These are phyloP conservation scores for Chaenodraco wilsoni DNA, from an alignment of 2,797 vertebrate species.

Conservation along the genomic window DNA sequence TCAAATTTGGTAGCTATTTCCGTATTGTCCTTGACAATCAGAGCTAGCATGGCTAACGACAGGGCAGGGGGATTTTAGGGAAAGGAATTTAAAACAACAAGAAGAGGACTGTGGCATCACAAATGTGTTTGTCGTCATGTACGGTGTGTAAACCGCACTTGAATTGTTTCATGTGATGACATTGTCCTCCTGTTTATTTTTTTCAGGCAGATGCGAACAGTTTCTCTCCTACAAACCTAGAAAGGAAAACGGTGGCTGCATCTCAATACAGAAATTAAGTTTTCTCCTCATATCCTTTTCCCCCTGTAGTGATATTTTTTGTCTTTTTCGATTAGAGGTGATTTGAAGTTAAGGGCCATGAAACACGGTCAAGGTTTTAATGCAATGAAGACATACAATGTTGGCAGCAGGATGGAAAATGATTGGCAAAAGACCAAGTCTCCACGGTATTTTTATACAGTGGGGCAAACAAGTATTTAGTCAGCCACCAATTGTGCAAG, in stretches of 20 bases:
- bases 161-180: constrained; percentile 42
- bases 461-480: too few species aligned
- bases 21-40: not conserved
- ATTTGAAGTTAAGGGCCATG: constrained; percentile 17
- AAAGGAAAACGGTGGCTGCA: constrained; percentile 36
- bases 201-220: constrained; percentile 64
- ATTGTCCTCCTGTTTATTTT: constrained; percentile 53
- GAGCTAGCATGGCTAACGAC: constrained; percentile 21
- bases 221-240: constrained; percentile 58
- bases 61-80: constrained; percentile 39
- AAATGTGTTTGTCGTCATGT: constrained; percentile 4
- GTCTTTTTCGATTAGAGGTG: not conserved
- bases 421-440: constrained; percentile 30
- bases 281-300: constrained; percentile 31
- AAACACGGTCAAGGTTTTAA: constrained; percentile 21
- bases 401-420: constrained; percentile 14
- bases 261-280: constrained; percentile 53
- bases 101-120: constrained; percentile 63
- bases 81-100: constrained; percentile 69
- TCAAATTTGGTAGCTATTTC: constrained; percentile 10
- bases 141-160: not conserved
- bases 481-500: too few species aligned
- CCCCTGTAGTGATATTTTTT: not conserved
- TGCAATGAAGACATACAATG: constrained; percentile 25
- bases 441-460: constrained; percentile 9